Percentiles rank a stretch among this genome's conserved stretches.
Conservation (phyloP, 2,113 vertebrate genomes). For the Macquaria ambigua region DNA sequence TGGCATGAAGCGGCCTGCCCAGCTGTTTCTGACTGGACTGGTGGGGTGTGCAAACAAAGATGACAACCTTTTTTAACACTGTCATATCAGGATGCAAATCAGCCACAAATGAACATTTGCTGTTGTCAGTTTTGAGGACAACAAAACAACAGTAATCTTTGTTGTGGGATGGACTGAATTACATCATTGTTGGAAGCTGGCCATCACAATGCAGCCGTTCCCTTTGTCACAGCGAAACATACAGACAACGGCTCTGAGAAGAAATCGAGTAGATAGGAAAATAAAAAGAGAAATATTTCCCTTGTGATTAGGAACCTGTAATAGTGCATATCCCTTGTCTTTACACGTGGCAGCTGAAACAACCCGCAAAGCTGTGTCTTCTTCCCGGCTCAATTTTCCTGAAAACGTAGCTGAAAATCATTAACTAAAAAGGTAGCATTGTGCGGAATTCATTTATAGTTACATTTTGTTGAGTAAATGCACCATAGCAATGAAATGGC, state of each 20-base stretch:
- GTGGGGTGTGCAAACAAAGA: constrained; percentile 17
- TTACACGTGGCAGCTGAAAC: constrained; percentile 28
- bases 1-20: background rate
- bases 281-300: constrained; percentile 41
- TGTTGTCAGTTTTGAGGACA: constrained; percentile 23
- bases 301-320: constrained; percentile 30
- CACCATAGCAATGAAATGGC: constrained; percentile 44
- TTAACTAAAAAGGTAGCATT: constrained; percentile 61
- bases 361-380: constrained; percentile 23
- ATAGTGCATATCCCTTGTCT: constrained; percentile 24
- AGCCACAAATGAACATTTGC: constrained; percentile 13
- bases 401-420: constrained; percentile 53
- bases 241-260: constrained; percentile 10
- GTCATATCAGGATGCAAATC: constrained; percentile 29
- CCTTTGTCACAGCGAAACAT: constrained; percentile 19
- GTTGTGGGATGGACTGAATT: constrained; percentile 22
- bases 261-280: constrained; percentile 11
- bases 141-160: constrained; percentile 38
- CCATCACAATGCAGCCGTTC: constrained; percentile 49
- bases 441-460: constrained; percentile 54
- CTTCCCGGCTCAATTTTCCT: constrained; percentile 30
- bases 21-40: background rate
- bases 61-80: constrained; percentile 14
- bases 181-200: constrained; percentile 29
- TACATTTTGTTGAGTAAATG: constrained; percentile 62